Base-by-base conservation (phyloP, 2,113 vertebrate species). In the Heterotilapia buettikoferi region DNA sequence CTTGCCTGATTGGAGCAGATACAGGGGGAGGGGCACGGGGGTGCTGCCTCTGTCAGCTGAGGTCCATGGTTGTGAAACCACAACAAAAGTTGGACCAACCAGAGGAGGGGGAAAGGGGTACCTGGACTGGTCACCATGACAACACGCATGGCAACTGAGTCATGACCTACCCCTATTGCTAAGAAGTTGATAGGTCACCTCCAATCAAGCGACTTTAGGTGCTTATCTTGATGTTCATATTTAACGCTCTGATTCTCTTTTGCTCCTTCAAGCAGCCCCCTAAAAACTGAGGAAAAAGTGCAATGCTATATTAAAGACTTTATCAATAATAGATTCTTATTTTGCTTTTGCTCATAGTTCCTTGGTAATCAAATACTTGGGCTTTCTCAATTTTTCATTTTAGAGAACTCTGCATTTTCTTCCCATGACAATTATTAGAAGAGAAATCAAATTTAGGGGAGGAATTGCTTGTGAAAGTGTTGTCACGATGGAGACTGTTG, bases 1-100 rank as follows among this genome's bases (percentile, higher is more conserved):
- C 98, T 99, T 6, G 98, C 98, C 86, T 99, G 98, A 96, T 99
- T 99, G 96, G 98, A 98, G 95, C 98, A 99, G 52, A 97, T 97
- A 88, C 98, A 99, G 7, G 96, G 97, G 0, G 93, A 86, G 1
- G 98, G 98, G 94, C 98, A 99, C 1, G 96, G 93, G 10, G 97
- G 96, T 14, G 96, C 96, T 57, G 97, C 96, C 90, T 94, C 96
- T 80, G 94, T 95, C 89, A 96, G 91, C 92, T 95, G 93, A 82
- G 96, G 95, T 94, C 97, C 96, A 94, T 95, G 93, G 90, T 92
- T 94, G 93, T 96, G 94, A 92, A 96, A 84, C 96, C 92, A 96
- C 94, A 97, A 90, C 89, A 95, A 90, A 84, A 96, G 78, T 85
- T 95, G 94, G 92, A 94, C 90, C 94, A 96, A 93, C 93, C 95